These are phyloP conservation scores for Euthynnus affinis DNA, from an alignment of 2,797 vertebrate species.

Conservation along the genomic window DNA sequence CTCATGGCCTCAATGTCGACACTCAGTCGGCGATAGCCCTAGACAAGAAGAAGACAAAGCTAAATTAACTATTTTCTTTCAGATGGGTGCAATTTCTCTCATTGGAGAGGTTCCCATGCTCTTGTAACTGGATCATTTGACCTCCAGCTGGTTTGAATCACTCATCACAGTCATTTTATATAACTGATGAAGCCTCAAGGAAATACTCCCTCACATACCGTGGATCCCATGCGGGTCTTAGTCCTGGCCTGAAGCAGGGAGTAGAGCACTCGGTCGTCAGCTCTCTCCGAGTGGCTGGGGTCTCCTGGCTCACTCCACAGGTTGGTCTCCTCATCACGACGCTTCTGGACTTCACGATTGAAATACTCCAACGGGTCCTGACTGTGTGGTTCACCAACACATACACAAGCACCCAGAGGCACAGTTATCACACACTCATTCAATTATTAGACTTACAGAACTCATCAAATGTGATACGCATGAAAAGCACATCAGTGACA, in stretches of 20 bases:
- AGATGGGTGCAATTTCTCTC: background rate
- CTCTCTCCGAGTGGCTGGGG: constrained; percentile 86
- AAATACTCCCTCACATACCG: constrained; percentile 66
- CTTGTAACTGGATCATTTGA: background rate
- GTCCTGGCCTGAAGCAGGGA: constrained; percentile 85
- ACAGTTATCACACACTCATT: constrained; percentile 16
- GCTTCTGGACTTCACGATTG: constrained; percentile 86
- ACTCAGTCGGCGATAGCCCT: constrained; percentile 88
- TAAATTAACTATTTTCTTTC: background rate
- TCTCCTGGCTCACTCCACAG: constrained; percentile 89
- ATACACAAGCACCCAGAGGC: constrained; percentile 21
- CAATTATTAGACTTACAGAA: background rate
- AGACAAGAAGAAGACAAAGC: background rate
- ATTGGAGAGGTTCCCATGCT: background rate
- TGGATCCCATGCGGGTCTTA: constrained; percentile 85
- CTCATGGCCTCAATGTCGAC: constrained; percentile 89
- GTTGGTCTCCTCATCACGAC: constrained; percentile 88
- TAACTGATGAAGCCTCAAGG: background rate
- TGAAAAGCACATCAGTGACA: background rate
- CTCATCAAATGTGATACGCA: background rate
- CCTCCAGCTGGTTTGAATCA: background rate
- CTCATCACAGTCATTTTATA: background rate
- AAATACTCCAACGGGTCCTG: constrained; percentile 88
- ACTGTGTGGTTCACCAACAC: constrained; percentile 49
- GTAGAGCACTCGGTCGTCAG: constrained; percentile 85